Percentiles rank a stretch among this genome's conserved stretches.
phyloP scores from a whole-genome alignment of 2,888 invertebrate species.

The Nephrotoma guestfalica region DNA sequence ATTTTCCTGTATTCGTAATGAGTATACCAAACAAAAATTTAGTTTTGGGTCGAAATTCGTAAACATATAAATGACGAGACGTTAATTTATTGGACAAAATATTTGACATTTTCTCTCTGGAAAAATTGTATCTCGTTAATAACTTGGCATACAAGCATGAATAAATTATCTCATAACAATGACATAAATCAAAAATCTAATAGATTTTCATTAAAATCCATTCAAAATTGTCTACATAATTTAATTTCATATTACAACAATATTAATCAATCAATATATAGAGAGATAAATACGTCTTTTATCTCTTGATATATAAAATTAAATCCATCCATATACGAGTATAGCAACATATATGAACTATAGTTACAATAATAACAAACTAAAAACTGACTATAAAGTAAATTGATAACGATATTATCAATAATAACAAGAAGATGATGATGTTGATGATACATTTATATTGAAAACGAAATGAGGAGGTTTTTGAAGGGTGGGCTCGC shows the following conservation, averaged over 20 bases:
- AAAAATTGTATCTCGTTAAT: not conserved
- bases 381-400: not conserved
- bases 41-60: not conserved
- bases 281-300: not conserved
- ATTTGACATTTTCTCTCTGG: not conserved
- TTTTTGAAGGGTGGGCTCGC: not conserved
- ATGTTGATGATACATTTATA: not conserved
- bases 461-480: not conserved
- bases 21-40: not conserved
- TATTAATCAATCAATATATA: not conserved
- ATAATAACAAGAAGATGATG: not conserved
- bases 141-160: not conserved
- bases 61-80: not conserved
- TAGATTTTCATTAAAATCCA: not conserved
- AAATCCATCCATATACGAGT: not conserved
- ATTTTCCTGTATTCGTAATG: not conserved
- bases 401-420: not conserved
- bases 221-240: not conserved
- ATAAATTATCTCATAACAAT: not conserved
- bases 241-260: not conserved
- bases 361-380: not conserved
- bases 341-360: no score
- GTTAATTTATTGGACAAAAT: not conserved
- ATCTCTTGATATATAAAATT: not conserved
- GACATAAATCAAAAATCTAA: not conserved